Evolutionary conservation across 2,797 vertebrate genomes (phyloP).

Genomic region (Taeniopygia guttata): DNA sequence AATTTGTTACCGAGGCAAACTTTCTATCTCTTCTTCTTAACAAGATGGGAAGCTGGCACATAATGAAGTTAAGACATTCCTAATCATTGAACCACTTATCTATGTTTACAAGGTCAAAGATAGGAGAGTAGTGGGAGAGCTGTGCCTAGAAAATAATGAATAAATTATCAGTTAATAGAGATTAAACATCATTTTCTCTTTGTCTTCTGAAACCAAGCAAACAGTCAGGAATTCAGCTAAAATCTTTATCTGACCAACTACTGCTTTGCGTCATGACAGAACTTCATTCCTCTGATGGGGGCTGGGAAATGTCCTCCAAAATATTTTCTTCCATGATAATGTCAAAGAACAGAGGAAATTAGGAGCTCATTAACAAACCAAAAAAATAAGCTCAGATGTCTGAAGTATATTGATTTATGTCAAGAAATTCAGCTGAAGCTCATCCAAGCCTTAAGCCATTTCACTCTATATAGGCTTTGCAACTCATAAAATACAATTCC

Average conservation of each 20-base stretch:
- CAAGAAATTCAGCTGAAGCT: background rate
- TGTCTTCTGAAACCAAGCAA: background rate
- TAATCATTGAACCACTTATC: background rate
- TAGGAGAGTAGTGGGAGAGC: background rate
- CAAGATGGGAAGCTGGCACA: background rate
- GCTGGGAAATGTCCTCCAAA: background rate
- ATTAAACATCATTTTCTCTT: background rate
- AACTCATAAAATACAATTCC: background rate
- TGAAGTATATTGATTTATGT: background rate
- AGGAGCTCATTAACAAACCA: background rate
- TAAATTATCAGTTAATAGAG: background rate
- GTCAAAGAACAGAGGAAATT: background rate
- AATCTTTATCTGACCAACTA: background rate
- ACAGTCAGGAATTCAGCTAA: background rate
- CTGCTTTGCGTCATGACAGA: rapidly evolving
- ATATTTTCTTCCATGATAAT: background rate
- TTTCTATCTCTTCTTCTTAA: background rate
- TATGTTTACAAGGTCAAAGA: background rate
- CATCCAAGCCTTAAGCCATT: background rate
- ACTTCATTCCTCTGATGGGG: background rate
- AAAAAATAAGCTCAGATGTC: background rate
- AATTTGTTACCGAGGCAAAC: background rate
- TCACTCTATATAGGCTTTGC: background rate
- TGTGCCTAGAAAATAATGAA: background rate
- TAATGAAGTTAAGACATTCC: background rate